Evolutionary conservation across 2,888 invertebrate species (phyloP).

Genomic region (Disparrhopalites patrizii): DNA sequence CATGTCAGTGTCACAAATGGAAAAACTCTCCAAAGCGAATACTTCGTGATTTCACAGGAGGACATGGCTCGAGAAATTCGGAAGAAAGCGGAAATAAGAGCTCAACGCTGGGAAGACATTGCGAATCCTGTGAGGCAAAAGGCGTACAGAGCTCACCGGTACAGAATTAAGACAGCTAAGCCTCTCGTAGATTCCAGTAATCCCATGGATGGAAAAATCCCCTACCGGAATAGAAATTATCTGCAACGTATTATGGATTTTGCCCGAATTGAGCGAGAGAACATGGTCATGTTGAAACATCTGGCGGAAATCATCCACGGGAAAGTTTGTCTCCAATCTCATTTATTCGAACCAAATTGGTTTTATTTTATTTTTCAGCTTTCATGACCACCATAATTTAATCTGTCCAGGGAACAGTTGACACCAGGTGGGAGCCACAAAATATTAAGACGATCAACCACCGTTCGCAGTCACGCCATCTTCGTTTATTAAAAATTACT

Average conservation of each 20-base stretch:
- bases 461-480: conserved; percentile 34
- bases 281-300: conserved; percentile 39
- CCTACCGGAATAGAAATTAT: conserved; percentile 36
- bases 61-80: conserved; percentile 3
- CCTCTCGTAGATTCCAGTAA: conserved; percentile 36
- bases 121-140: conserved; percentile 28
- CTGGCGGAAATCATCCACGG: conserved; percentile 43
- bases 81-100: conserved; percentile 24
- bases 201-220: conserved; percentile 31
- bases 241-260: conserved; percentile 37
- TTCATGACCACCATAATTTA: too few species aligned
- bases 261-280: conserved; percentile 45
- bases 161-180: conserved; percentile 32
- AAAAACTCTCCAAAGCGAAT: too few species aligned
- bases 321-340: conserved; percentile 28
- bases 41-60: conserved; percentile 6
- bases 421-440: background rate
- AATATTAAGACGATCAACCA: background rate
- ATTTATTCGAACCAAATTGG: background rate
- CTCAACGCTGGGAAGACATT: conserved; percentile 29
- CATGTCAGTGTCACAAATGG: too few species aligned
- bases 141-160: conserved; percentile 32
- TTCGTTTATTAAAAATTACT: conserved; percentile 39
- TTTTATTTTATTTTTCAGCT: too few species aligned
- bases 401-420: background rate